These are phyloP conservation scores for Minunthozetes semirufus DNA, from an alignment of 2,888 invertebrate species.

Conservation along the genomic window DNA sequence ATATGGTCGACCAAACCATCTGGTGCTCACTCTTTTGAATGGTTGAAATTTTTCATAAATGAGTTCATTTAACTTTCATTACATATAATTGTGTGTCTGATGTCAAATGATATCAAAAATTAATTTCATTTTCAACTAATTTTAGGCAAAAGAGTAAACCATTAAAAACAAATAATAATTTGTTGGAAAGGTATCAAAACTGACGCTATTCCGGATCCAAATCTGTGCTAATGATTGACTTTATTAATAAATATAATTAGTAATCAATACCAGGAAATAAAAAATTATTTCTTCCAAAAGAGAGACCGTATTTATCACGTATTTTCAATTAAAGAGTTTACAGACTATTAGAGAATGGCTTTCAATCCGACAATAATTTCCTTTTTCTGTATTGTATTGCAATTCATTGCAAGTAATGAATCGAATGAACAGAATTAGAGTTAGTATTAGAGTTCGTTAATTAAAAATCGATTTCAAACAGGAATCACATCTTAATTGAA, in stretches of 20 bases:
- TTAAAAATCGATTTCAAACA: slow-evolving; percentile 3
- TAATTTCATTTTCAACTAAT: too few relatives aligned
- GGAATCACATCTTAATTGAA: neutral
- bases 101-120: too few relatives aligned
- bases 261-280: slow-evolving; percentile 4
- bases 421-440: neutral
- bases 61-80: too few relatives aligned
- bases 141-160: too few relatives aligned
- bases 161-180: too few relatives aligned
- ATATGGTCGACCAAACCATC: too few relatives aligned
- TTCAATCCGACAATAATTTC: neutral
- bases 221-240: slow-evolving; percentile 10
- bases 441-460: neutral
- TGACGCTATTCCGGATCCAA: too few relatives aligned
- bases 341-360: neutral
- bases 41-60: too few relatives aligned
- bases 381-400: neutral
- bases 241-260: neutral
- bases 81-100: too few relatives aligned
- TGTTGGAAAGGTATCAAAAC: too few relatives aligned
- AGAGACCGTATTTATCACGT: neutral
- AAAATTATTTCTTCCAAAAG: neutral
- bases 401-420: neutral
- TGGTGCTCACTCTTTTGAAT: too few relatives aligned
- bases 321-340: neutral